phyloP scores from a whole-genome alignment of 2,113 vertebrate genomes.

The Leucoraja erinaceus region DNA sequence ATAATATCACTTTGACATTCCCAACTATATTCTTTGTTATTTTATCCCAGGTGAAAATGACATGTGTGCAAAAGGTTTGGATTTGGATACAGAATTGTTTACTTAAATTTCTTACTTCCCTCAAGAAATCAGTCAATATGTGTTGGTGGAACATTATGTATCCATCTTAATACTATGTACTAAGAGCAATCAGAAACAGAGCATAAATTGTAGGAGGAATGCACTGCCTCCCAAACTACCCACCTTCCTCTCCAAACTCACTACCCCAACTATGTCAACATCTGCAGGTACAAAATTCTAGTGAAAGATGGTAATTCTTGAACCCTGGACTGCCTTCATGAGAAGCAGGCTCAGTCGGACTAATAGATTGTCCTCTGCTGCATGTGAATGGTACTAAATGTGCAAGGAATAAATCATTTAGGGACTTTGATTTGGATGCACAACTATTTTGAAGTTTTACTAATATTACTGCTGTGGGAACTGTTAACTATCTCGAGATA shows the following conservation, averaged over 20 bases:
- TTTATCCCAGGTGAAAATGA: background rate
- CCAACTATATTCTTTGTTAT: background rate
- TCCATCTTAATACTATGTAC: too few relatives aligned
- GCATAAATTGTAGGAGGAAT: too few relatives aligned
- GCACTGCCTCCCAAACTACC: too few relatives aligned
- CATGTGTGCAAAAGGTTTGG: background rate
- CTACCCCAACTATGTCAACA: too few relatives aligned
- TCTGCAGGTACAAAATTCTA: too few relatives aligned
- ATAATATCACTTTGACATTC: too few relatives aligned
- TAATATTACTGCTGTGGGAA: background rate
- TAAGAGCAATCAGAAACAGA: too few relatives aligned
- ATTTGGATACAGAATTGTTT: background rate
- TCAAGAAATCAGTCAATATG: background rate
- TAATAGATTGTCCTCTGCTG: background rate
- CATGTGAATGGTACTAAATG: background rate
- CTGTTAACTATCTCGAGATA: background rate
- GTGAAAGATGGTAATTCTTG: too few relatives aligned
- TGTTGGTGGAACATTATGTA: background rate
- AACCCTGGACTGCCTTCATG: too few relatives aligned
- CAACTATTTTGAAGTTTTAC: background rate
- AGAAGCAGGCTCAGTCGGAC: background rate
- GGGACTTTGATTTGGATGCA: background rate
- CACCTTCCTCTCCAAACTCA: too few relatives aligned
- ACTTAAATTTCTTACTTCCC: background rate
- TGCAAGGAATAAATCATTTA: background rate